Evolutionary conservation across 2,888 invertebrate species (phyloP).

Genomic region (Uloborus plumipes): DNA sequence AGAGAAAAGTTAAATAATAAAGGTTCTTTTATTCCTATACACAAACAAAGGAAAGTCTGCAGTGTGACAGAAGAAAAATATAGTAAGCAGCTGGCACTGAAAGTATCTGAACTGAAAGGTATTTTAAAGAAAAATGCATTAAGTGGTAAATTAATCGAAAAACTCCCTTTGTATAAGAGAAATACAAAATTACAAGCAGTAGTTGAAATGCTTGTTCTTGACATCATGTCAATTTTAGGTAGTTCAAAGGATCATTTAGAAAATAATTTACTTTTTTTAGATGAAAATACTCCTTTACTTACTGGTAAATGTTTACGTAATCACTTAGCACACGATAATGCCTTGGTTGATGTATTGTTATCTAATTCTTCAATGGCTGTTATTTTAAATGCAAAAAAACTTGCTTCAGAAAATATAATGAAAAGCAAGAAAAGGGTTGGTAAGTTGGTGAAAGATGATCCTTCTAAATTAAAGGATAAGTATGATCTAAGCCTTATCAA

Average conservation of each 20-base stretch:
- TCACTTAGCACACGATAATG: slow-evolving; percentile 36
- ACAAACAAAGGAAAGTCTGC: neutral
- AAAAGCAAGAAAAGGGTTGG: slow-evolving; percentile 9
- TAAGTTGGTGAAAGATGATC: slow-evolving; percentile 13
- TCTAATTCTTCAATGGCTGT: neutral
- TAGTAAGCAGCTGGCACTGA: neutral
- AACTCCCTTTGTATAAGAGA: neutral
- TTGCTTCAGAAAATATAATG: neutral
- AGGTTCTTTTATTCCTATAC: neutral
- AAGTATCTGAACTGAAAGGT: neutral
- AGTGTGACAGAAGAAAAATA: neutral
- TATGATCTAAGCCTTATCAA: neutral
- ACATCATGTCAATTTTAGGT: slow-evolving; percentile 9
- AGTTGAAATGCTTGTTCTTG: slow-evolving; percentile 22
- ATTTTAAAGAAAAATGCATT: slow-evolving; percentile 14
- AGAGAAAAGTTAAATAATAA: slow-evolving; percentile 14
- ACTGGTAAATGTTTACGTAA: slow-evolving; percentile 37
- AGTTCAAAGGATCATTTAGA: neutral
- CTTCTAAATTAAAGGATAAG: neutral
- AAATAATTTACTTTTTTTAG: slow-evolving; percentile 17
- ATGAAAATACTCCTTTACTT: slow-evolving; percentile 5
- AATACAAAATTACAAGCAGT: slow-evolving; percentile 23
- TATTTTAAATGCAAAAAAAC: slow-evolving; percentile 21
- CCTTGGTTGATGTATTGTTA: slow-evolving; percentile 4
- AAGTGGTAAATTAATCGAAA: neutral